Evolutionary conservation across 1,140 invertebrate genomes (phyloP).

Genomic region (Artemia franciscana): DNA sequence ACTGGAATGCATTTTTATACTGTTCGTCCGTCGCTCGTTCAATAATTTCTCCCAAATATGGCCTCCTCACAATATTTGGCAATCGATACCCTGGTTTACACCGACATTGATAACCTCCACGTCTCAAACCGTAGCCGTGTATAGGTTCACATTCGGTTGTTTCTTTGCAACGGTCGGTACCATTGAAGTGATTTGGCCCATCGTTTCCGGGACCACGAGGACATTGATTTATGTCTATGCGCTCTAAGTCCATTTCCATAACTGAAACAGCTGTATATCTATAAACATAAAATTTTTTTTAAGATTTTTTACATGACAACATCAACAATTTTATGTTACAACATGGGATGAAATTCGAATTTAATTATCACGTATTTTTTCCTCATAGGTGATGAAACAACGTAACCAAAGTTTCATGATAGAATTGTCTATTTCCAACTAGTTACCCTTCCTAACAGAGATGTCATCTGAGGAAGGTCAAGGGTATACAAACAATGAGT

Average conservation of each 20-base stretch:
- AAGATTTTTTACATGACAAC: too few species aligned
- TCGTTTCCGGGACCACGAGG: slow-evolving; percentile 64
- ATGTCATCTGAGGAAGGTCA: too few species aligned
- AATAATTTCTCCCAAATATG: slow-evolving; percentile 76
- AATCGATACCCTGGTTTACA: slow-evolving; percentile 71
- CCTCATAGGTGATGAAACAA: too few species aligned
- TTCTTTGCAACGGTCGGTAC: slow-evolving; percentile 73
- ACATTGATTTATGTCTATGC: slow-evolving; percentile 96
- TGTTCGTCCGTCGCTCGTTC: slow-evolving; percentile 75
- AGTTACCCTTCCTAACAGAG: too few species aligned
- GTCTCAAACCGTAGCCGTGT: slow-evolving; percentile 78
- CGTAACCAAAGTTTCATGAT: too few species aligned
- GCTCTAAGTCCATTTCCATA: slow-evolving; percentile 87
- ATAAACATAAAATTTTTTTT: slow-evolving; percentile 16
- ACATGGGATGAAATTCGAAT: too few species aligned
- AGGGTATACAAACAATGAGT: too few species aligned
- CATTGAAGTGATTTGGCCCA: slow-evolving; percentile 64
- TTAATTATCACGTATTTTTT: too few species aligned
- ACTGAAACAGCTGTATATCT: slow-evolving; percentile 80
- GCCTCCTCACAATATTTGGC: slow-evolving; percentile 58
- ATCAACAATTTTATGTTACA: too few species aligned
- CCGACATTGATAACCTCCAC: slow-evolving; percentile 86
- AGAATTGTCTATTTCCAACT: too few species aligned
- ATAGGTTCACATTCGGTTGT: slow-evolving; percentile 94
- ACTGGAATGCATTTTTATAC: slow-evolving; percentile 79